Conservation (phyloP, 2,797 vertebrate species). For the Gymnoscopelus microlampas region DNA sequence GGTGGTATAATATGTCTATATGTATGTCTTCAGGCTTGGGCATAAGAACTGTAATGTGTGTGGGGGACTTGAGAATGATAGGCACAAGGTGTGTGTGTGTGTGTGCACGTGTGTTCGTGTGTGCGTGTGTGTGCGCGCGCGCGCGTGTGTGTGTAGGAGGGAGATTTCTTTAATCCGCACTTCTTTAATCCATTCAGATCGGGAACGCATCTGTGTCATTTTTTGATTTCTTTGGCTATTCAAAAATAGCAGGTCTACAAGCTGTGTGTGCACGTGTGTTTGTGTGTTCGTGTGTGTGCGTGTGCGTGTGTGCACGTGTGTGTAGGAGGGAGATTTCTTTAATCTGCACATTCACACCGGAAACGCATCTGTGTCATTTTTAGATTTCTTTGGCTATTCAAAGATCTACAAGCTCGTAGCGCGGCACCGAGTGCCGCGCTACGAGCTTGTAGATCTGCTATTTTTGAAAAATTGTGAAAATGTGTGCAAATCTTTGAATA, state of each 20-base stretch:
- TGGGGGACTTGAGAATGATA: conserved; percentile 3
- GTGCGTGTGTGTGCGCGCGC: neutral
- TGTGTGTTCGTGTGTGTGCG: neutral
- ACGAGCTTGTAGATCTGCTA: too few relatives aligned
- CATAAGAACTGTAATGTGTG: conserved; percentile 10
- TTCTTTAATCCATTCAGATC: too few relatives aligned
- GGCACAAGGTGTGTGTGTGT: neutral
- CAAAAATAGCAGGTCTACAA: too few relatives aligned
- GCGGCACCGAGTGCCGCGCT: too few relatives aligned
- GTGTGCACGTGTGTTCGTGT: neutral
- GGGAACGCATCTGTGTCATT: too few relatives aligned
- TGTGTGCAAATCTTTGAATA: too few relatives aligned
- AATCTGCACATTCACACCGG: neutral
- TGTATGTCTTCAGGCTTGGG: conserved; percentile 18
- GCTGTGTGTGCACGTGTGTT: neutral
- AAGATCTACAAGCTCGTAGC: too few relatives aligned
- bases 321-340: neutral
- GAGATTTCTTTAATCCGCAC: too few relatives aligned
- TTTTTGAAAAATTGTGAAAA: too few relatives aligned
- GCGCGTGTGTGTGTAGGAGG: neutral
- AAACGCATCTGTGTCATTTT: too few relatives aligned
- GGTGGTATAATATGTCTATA: conserved; percentile 16
- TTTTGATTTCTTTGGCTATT: too few relatives aligned
- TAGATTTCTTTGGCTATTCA: too few relatives aligned
- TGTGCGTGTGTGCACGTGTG: neutral